Conservation (phyloP, 2,888 invertebrate genomes). For the Lysandra bellargus region DNA sequence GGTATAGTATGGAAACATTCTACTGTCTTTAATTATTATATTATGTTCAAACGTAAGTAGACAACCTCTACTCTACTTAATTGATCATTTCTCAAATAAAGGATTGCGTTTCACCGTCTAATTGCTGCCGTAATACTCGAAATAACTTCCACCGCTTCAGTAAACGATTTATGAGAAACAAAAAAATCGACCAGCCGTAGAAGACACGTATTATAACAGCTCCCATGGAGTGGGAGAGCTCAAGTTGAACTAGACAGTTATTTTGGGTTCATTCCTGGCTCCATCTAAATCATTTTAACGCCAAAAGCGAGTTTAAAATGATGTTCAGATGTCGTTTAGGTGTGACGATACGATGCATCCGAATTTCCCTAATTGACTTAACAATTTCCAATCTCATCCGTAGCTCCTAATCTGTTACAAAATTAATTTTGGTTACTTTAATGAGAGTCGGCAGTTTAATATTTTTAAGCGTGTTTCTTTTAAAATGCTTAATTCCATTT, state of each 20-base stretch:
- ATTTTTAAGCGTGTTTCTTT: neutral
- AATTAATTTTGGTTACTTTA: neutral
- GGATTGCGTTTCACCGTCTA: constrained; percentile 51
- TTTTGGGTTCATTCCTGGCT: constrained; percentile 63
- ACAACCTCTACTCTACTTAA: constrained; percentile 44
- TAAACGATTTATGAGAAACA: constrained; percentile 53
- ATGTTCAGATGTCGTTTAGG: constrained; percentile 48
- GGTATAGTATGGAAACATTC: too few species aligned
- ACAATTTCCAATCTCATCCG: neutral
- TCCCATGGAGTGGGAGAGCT: constrained; percentile 32
- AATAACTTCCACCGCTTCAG: constrained; percentile 51
- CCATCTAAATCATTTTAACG: constrained; percentile 73
- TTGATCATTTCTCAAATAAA: constrained; percentile 45
- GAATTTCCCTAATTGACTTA: neutral
- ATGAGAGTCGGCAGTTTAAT: neutral
- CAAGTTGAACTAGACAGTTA: constrained; percentile 50
- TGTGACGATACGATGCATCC: constrained; percentile 43
- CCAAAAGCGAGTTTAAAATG: constrained; percentile 62
- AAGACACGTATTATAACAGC: neutral
- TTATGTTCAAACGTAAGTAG: neutral
- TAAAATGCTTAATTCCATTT: neutral
- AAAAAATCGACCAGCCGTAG: constrained; percentile 1
- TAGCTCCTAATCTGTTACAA: neutral
- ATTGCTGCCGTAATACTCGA: constrained; percentile 60
- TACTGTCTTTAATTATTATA: neutral